Percentiles rank a stretch among this genome's conserved stretches.
phyloP scores from a whole-genome alignment of 2,888 invertebrate species.

The Chironomus riparius region DNA sequence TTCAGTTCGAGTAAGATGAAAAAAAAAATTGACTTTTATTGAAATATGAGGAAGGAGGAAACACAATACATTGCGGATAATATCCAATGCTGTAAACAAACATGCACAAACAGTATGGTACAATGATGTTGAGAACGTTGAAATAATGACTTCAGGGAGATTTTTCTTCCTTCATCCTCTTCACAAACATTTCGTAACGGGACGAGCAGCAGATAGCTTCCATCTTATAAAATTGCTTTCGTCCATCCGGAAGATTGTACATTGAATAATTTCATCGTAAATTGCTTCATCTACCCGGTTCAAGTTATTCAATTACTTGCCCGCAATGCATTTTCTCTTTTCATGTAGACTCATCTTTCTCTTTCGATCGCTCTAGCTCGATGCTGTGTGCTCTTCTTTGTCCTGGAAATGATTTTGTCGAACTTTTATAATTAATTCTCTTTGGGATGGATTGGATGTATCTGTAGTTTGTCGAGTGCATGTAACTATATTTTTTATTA shows the following conservation, averaged over 20 bases:
- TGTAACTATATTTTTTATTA: too few relatives aligned
- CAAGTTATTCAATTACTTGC: background rate
- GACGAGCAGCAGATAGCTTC: background rate
- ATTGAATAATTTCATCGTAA: slow-evolving; percentile 6
- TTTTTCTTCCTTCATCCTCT: background rate
- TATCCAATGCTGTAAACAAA: background rate
- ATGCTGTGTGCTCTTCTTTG: too few relatives aligned
- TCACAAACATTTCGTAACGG: background rate
- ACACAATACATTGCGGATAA: background rate
- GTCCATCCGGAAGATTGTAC: background rate
- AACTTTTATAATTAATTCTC: too few relatives aligned
- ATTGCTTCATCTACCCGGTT: slow-evolving; percentile 3
- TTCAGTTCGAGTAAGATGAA: background rate
- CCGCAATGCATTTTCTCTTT: background rate
- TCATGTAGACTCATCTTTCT: background rate
- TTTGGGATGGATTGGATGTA: too few relatives aligned
- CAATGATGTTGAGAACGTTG: background rate
- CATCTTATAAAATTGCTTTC: background rate
- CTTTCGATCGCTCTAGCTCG: background rate
- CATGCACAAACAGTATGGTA: background rate
- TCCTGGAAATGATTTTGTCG: too few relatives aligned
- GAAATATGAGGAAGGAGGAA: background rate
- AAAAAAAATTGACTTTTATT: background rate
- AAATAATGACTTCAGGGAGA: slow-evolving; percentile 1
- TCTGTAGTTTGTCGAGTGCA: too few relatives aligned